phyloP scores from a whole-genome alignment of 2,797 vertebrate genomes.

The Melopsittacus undulatus region DNA sequence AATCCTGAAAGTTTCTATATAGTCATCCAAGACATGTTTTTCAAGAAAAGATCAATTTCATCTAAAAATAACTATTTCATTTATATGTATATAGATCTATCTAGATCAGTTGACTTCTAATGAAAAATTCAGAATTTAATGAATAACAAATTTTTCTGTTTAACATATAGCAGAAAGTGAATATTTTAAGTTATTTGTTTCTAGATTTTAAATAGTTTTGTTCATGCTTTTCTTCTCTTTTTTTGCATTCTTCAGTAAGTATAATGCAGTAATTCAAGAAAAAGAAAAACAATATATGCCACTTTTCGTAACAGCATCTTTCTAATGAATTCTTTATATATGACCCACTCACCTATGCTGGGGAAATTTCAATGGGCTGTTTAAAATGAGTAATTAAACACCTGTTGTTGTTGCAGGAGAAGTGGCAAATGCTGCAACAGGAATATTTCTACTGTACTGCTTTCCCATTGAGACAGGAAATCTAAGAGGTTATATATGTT shows the following conservation, averaged over 20 bases:
- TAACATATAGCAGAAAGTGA: neutral
- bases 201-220: neutral
- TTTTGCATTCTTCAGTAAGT: neutral
- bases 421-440: neutral
- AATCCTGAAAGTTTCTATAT: neutral
- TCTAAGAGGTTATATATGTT: neutral
- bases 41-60: neutral
- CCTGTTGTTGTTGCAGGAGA: neutral
- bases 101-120: neutral
- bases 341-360: neutral
- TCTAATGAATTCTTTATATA: neutral
- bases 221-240: neutral
- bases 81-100: conserved; percentile 28
- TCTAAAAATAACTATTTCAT: conserved; percentile 11
- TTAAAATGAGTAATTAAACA: conserved; percentile 1
- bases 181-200: neutral
- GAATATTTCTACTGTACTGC: neutral
- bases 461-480: neutral
- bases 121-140: conserved; percentile 19
- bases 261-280: neutral
- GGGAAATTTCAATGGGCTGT: neutral
- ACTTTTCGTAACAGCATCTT: neutral
- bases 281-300: neutral
- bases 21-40: neutral
- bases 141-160: neutral